Evolutionary conservation across 2,888 invertebrate species (phyloP).

Genomic region (Chymomyza caudatula): DNA sequence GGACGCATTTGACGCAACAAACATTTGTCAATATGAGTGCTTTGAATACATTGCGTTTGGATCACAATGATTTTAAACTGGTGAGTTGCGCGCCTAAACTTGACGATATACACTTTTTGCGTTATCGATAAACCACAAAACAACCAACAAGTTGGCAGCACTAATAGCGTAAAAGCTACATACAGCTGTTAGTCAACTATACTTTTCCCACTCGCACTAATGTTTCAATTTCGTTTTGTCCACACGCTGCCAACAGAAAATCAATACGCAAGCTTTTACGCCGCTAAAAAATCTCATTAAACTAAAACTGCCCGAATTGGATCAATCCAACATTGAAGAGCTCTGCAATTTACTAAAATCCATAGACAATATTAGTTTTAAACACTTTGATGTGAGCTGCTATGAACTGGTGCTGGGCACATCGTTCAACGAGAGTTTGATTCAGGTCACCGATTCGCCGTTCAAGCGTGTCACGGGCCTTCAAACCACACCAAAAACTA

Average conservation of each 20-base stretch:
- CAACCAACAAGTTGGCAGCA: constrained; percentile 37
- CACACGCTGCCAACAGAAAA: constrained; percentile 62
- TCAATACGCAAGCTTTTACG: constrained; percentile 77
- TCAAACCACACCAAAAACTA: constrained; percentile 28
- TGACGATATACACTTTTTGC: constrained; percentile 9
- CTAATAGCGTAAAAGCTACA: neutral
- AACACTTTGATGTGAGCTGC: constrained; percentile 76
- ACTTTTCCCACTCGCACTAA: constrained; percentile 41
- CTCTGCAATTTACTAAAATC: constrained; percentile 74
- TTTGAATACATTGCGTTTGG: constrained; percentile 75
- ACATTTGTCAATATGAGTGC: constrained; percentile 75
- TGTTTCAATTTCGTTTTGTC: constrained; percentile 27
- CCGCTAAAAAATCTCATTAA: constrained; percentile 74
- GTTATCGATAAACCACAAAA: constrained; percentile 19
- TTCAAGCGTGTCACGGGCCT: constrained; percentile 38
- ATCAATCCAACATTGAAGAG: constrained; percentile 65
- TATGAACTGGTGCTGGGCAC: constrained; percentile 75
- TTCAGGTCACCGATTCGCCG: constrained; percentile 69
- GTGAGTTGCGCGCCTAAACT: constrained; percentile 53
- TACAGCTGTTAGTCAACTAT: constrained; percentile 9
- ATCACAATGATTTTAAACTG: constrained; percentile 74
- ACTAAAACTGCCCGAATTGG: constrained; percentile 75
- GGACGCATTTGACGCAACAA: constrained; percentile 73
- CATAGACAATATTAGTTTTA: constrained; percentile 76
- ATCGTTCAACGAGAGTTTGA: constrained; percentile 76